phyloP scores from a whole-genome alignment of 2,888 invertebrate genomes.

The Carpatolechia fugitivella region DNA sequence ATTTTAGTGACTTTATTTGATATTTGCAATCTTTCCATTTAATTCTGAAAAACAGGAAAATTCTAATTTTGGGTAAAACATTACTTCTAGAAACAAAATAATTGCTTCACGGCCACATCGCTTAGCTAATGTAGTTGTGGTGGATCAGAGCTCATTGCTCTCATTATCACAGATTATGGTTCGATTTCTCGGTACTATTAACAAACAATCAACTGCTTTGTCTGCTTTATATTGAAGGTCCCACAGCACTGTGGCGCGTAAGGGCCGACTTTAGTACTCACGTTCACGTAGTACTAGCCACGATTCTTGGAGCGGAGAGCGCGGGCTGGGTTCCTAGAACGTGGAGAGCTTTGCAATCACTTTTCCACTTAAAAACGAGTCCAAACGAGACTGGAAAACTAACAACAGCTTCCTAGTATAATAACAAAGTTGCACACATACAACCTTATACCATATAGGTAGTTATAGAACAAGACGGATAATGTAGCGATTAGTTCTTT shows the following conservation, averaged over 20 bases:
- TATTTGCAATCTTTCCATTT: no score
- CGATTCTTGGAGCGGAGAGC: neutral
- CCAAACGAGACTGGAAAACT: slow-evolving; percentile 1
- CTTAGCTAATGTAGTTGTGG: neutral
- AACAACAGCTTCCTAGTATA: neutral
- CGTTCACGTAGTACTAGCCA: no score
- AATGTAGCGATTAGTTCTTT: no score
- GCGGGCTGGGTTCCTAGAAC: neutral
- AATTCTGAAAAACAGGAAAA: no score
- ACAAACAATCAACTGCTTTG: neutral
- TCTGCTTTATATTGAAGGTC: no score
- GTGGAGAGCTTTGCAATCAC: neutral
- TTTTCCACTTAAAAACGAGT: neutral
- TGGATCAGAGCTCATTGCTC: no score
- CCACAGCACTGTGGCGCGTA: no score
- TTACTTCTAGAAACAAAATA: no score
- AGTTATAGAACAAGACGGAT: neutral
- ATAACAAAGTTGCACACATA: neutral
- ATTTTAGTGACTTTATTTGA: no score
- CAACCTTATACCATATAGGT: neutral
- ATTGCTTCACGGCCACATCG: neutral
- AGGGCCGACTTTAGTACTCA: neutral
- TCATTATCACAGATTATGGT: no score
- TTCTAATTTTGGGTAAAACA: no score
- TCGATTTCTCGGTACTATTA: neutral